phyloP scores from a whole-genome alignment of 1,140 invertebrate species.

The Euura lappo region DNA sequence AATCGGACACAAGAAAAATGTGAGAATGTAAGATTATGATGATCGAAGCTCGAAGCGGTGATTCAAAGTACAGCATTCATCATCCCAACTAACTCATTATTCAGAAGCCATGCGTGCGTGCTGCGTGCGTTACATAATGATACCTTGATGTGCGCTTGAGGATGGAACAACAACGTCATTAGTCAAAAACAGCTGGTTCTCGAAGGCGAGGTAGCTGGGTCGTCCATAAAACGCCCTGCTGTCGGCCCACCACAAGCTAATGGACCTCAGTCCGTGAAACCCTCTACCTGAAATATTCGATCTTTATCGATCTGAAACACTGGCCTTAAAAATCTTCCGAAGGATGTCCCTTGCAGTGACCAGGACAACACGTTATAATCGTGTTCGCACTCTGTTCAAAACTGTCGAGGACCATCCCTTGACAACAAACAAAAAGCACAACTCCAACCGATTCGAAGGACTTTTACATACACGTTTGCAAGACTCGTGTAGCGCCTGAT shows the following conservation, averaged over 20 bases:
- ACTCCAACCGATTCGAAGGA: no score
- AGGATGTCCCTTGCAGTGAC: no score
- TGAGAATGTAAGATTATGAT: not conserved
- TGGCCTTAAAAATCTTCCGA: not conserved
- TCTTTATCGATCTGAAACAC: not conserved
- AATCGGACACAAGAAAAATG: not conserved
- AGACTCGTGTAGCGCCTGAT: no score
- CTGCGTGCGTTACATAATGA: conserved; percentile 30
- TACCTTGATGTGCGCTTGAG: conserved; percentile 52
- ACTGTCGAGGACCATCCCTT: no score
- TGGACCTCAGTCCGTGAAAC: conserved; percentile 51
- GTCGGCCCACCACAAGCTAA: conserved; percentile 53
- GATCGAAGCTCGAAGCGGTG: not conserved
- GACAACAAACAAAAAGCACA: no score
- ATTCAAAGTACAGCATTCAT: not conserved
- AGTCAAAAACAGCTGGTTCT: conserved; percentile 57
- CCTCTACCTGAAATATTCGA: conserved; percentile 45
- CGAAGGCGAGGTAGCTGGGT: conserved; percentile 50
- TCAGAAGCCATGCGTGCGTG: not conserved
- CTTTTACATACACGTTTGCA: no score
- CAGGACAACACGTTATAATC: no score
- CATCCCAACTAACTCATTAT: not conserved
- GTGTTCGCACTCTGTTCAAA: no score
- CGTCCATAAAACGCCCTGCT: conserved; percentile 45
- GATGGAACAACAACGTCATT: conserved; percentile 51